Evolutionary conservation across 2,888 invertebrate species (phyloP), one percentile per base, ranked within the genome.

Genomic region (Helobdella robusta): DNA sequence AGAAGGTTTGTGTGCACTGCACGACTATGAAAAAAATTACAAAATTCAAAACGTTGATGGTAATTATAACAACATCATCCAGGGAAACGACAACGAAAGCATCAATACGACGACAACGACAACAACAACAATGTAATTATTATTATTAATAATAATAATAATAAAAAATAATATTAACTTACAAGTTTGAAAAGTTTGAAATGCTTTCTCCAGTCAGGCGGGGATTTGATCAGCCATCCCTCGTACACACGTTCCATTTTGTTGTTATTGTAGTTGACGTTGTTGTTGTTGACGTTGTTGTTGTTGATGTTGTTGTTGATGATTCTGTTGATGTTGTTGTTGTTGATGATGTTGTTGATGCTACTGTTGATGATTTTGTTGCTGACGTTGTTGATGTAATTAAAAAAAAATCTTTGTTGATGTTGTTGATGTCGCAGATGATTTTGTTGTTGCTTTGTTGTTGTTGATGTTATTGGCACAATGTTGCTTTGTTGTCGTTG

Each of bases 211-310:
- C 62, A 62, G 20, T 30, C 50, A 3, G 62, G 62, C 4, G 62
- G 62, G 30, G 62, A 62, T n/a, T 62, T 62, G n/a, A 28, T 34
- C 28, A 62, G 50, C 62, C 62, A 62, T 1, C 62, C 62, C 32
- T 62, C 62, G 34, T 62, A 35, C 15, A 50, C 25, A 28, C 34
- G 48, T 15, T 62, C 62, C 62, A 62, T 62, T 60, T 36, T n/a
- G 3, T 6, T 20, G 6, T 56, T 56, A 18, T 8, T 5, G 4
- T 56, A n/a, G n/a, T n/a, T n/a, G n/a, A n/a, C n/a, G n/a, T n/a
- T n/a, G n/a, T 50, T 25, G 20, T 50, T 54, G 30, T 54, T 28
- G 30, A 30, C 32, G 54, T 54, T 54, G 54, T 15, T 25, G 30
- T 54, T 54, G 30, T 54, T 28, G 30, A 23, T 30, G 5, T n/a